Conservation (phyloP, 2,113 vertebrate genomes). For the Poeciliopsis occidentalis region DNA sequence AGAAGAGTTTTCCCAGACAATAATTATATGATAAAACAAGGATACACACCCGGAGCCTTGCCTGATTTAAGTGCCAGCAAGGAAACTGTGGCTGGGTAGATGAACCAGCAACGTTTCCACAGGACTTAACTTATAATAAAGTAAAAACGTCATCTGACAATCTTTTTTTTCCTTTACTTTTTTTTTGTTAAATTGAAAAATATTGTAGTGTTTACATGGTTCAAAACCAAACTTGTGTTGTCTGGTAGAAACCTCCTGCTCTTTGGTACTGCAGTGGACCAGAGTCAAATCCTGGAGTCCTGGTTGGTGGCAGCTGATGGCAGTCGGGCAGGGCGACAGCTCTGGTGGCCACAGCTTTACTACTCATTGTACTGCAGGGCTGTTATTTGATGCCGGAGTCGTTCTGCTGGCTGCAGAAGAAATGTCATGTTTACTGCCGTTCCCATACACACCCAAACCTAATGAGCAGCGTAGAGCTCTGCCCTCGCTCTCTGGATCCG, state of each 20-base stretch:
- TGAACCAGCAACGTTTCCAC: not conserved
- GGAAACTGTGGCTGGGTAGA: slow-evolving; percentile 24
- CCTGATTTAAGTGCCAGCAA: slow-evolving; percentile 49
- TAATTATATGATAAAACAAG: slow-evolving; percentile 56
- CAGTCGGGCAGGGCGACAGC: slow-evolving; percentile 57
- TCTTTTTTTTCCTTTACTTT: not conserved
- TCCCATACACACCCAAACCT: slow-evolving; percentile 80
- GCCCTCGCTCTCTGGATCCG: slow-evolving; percentile 5
- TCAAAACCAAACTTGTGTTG: slow-evolving; percentile 2
- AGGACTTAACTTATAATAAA: not conserved
- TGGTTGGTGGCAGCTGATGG: slow-evolving; percentile 39
- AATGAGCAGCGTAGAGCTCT: slow-evolving; percentile 64
- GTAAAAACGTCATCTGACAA: not conserved
- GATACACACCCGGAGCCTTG: slow-evolving; percentile 39
- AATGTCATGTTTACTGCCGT: slow-evolving; percentile 76
- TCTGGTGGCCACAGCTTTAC: slow-evolving; percentile 69
- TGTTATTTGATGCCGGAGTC: slow-evolving; percentile 76
- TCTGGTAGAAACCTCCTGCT: slow-evolving; percentile 15
- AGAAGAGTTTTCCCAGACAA: slow-evolving; percentile 47
- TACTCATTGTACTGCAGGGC: slow-evolving; percentile 74
- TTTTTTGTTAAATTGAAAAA: not conserved
- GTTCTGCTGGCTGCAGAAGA: slow-evolving; percentile 67
- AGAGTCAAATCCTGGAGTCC: slow-evolving; percentile 33
- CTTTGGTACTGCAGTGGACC: slow-evolving; percentile 2
- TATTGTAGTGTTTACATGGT: slow-evolving; percentile 4